Conservation (phyloP, 2,797 vertebrate genomes). For the Amniataba percoides region DNA sequence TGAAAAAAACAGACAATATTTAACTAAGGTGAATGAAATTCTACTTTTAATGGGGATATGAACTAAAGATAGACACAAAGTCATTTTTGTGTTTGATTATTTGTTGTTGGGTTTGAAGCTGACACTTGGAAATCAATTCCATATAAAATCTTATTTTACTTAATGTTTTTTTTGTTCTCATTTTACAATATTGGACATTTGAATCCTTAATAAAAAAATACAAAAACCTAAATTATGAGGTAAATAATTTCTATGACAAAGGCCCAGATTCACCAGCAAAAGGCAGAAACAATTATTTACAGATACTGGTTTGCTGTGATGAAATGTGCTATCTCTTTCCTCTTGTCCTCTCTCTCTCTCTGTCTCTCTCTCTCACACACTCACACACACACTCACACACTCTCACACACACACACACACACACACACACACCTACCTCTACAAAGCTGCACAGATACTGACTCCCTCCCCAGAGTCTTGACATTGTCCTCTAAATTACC, state of each 20-base stretch:
- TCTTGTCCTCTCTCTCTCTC: neutral
- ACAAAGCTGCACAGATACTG: constrained; percentile 57
- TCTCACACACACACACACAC: constrained; percentile 22
- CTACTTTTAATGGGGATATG: constrained; percentile 9
- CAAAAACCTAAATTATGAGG: neutral
- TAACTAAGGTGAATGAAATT: constrained; percentile 16
- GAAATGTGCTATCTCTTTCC: neutral
- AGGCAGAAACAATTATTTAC: neutral
- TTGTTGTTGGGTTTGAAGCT: no score
- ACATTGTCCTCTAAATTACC: constrained; percentile 88
- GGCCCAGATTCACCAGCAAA: neutral
- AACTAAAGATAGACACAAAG: neutral
- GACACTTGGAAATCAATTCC: no score
- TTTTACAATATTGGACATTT: neutral
- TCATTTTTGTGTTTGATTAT: no score
- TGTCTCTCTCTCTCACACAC: neutral
- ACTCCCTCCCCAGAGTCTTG: constrained; percentile 71
- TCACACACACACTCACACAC: constrained; percentile 5
- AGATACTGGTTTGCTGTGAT: constrained; percentile 1
- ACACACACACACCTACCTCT: neutral
- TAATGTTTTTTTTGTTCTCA: no score
- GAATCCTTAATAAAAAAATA: neutral
- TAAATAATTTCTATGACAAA: neutral
- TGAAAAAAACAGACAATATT: neutral
- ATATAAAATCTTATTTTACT: no score